Conservation (phyloP, 2,888 invertebrate genomes). For the Catocala sponsa region DNA sequence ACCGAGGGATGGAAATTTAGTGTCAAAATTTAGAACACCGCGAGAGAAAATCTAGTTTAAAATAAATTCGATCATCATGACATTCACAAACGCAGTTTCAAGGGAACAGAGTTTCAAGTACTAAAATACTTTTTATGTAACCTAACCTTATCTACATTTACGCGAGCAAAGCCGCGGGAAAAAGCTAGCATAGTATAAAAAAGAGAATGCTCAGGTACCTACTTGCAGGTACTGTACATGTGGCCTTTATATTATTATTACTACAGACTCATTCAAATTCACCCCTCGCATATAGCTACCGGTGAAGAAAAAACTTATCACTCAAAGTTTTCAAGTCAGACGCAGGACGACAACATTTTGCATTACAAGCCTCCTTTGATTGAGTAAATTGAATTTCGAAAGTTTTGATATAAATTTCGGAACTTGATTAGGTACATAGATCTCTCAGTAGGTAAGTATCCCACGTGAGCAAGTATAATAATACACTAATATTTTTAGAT, state of each 20-base stretch:
- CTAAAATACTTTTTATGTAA: too few species aligned
- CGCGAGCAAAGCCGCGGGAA: too few species aligned
- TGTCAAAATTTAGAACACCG: too few species aligned
- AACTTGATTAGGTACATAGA: constrained; percentile 13
- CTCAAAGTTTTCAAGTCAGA: constrained; percentile 47
- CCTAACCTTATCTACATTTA: too few species aligned
- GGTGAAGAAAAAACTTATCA: constrained; percentile 52
- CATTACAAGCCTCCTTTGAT: constrained; percentile 54
- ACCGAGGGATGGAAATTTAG: too few species aligned
- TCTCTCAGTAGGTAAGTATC: background rate
- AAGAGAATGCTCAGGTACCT: background rate
- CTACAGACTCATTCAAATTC: constrained; percentile 47
- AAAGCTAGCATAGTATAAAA: too few species aligned
- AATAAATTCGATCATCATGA: too few species aligned
- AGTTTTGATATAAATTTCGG: constrained; percentile 25
- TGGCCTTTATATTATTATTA: constrained; percentile 14
- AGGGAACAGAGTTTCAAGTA: too few species aligned
- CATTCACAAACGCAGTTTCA: too few species aligned
- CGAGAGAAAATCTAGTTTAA: too few species aligned
- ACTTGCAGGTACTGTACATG: background rate
- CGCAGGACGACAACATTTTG: constrained; percentile 51
- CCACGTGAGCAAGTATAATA: background rate
- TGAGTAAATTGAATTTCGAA: constrained; percentile 48
- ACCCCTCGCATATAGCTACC: constrained; percentile 43
- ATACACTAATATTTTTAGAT: background rate